A percentile compares a stretch with the other conserved stretches of the same genome.
These are phyloP conservation scores for Notarius quadriscutis DNA, from an alignment of 2,113 vertebrate species.

Conservation along the genomic window DNA sequence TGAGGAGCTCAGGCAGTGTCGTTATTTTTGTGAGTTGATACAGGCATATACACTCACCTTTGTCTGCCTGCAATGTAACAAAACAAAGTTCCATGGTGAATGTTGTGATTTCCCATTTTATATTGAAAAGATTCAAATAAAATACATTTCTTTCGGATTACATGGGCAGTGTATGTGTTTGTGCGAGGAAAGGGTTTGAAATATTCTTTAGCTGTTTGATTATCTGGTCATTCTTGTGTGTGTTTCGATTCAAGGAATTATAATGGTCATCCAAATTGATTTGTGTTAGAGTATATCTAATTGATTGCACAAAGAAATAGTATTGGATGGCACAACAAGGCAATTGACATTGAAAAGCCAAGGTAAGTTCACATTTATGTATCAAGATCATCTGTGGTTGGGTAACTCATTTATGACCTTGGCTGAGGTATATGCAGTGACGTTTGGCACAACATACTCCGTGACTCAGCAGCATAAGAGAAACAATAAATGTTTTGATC, in stretches of 20 bases:
- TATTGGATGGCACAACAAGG: conserved; percentile 4
- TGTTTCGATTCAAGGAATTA: neutral
- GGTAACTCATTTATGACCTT: conserved; percentile 35
- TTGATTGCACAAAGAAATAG: neutral
- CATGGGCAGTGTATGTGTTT: neutral
- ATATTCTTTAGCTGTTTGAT: neutral
- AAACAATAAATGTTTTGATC: conserved; percentile 36
- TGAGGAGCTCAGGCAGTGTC: conserved; percentile 20
- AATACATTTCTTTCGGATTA: conserved; percentile 18
- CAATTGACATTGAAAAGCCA: neutral
- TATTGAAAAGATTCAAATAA: conserved; percentile 30
- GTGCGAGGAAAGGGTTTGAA: neutral
- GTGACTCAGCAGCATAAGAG: conserved; percentile 12
- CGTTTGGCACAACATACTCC: conserved; percentile 2
- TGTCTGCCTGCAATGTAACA: conserved; percentile 9
- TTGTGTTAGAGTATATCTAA: neutral
- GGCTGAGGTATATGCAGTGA: conserved; percentile 25
- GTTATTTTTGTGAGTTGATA: neutral
- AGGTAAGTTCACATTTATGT: conserved; percentile 23
- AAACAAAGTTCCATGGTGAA: neutral
- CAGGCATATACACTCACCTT: neutral
- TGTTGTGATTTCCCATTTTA: conserved; percentile 43
- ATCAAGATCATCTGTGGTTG: conserved; percentile 10
- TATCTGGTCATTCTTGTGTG: neutral
- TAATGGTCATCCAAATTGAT: neutral